These are phyloP conservation scores for Enteromius trimaculatus DNA, from an alignment of 2,797 vertebrate species.

Conservation along the genomic window DNA sequence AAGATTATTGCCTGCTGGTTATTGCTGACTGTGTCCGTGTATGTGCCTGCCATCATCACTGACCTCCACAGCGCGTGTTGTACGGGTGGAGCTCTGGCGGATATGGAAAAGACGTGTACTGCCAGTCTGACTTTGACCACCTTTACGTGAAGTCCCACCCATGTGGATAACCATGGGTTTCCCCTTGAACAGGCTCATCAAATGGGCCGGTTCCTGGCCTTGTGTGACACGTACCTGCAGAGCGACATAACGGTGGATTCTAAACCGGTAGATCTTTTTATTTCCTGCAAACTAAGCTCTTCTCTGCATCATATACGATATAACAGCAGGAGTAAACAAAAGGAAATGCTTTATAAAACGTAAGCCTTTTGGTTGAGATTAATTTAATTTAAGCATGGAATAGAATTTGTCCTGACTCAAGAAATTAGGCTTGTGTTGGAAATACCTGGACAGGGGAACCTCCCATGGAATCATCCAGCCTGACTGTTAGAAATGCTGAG, in stretches of 20 bases:
- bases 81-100: constrained; percentile 71
- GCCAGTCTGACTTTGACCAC: constrained; percentile 64
- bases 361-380: neutral
- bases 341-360: neutral
- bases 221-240: constrained; percentile 80
- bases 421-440: neutral
- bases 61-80: constrained; percentile 79
- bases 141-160: constrained; percentile 74
- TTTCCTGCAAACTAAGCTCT: neutral
- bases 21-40: neutral
- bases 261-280: neutral
- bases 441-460: constrained; percentile 77
- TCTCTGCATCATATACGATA: neutral
- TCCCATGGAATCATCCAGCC: constrained; percentile 74
- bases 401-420: neutral
- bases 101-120: constrained; percentile 77
- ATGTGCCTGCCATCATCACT: neutral
- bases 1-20: constrained; percentile 3
- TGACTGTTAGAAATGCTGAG: constrained; percentile 75
- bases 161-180: constrained; percentile 74
- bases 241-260: constrained; percentile 23
- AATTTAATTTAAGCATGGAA: neutral
- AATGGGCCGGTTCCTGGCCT: constrained; percentile 78
- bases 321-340: neutral
- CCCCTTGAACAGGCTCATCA: constrained; percentile 77